A percentile compares a stretch with the other conserved stretches of the same genome.
Conservation (phyloP, 2,797 vertebrate species). For the Ataeniobius toweri region DNA sequence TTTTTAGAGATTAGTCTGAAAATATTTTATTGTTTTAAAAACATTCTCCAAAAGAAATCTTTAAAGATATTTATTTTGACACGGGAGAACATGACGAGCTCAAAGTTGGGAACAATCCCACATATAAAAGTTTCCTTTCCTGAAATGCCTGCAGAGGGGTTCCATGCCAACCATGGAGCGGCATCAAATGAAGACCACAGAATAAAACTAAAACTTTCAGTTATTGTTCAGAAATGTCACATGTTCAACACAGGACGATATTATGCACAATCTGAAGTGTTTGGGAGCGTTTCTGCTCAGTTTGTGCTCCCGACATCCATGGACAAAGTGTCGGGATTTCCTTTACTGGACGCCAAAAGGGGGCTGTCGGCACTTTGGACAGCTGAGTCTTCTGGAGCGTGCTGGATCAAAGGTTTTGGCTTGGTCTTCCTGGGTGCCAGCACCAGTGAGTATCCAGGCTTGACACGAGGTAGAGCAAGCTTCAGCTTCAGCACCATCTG, state of each 20-base stretch:
- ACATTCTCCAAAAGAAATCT: background rate
- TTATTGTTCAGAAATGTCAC: background rate
- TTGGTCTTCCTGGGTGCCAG: conserved; percentile 46
- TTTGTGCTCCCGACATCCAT: background rate
- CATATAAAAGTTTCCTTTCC: background rate
- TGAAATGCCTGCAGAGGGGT: background rate
- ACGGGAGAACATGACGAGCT: background rate
- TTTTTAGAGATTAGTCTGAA: background rate
- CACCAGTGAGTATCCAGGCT: conserved; percentile 67
- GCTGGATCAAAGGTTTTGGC: background rate
- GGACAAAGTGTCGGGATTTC: background rate
- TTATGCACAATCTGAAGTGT: conserved; percentile 4
- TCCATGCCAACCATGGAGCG: background rate
- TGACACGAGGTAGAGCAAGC: conserved; percentile 69
- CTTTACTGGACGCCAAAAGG: background rate
- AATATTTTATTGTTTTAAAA: background rate
- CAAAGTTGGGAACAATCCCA: background rate
- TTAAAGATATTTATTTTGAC: conserved; percentile 2
- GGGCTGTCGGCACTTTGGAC: background rate
- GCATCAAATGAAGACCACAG: background rate
- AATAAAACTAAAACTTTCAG: background rate
- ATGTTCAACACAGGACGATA: background rate
- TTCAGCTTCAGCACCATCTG: conserved; percentile 74
- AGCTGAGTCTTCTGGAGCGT: rapidly evolving
- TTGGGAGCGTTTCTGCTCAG: conserved; percentile 13